phyloP scores from a whole-genome alignment of 2,113 vertebrate species.

The Saguinus imperator region DNA sequence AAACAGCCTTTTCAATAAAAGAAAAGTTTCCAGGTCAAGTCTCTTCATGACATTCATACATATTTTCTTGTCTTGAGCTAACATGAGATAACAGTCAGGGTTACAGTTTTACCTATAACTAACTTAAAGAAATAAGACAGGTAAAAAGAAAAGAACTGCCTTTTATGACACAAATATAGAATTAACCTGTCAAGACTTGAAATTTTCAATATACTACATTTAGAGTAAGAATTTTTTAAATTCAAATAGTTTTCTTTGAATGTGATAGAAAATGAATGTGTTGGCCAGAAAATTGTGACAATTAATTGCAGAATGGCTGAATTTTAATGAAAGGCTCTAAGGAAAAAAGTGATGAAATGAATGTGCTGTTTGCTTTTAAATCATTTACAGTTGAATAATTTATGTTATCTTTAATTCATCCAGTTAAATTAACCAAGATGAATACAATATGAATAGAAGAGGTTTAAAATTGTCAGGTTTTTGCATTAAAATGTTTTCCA shows the following conservation, averaged over 20 bases:
- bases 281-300: conserved; percentile 72
- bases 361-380: conserved; percentile 68
- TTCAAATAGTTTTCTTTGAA: conserved; percentile 63
- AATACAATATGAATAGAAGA: conserved; percentile 61
- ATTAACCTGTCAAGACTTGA: conserved; percentile 71
- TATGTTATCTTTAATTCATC: conserved; percentile 72
- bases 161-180: conserved; percentile 60
- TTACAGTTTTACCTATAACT: conserved; percentile 75
- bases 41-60: conserved; percentile 38
- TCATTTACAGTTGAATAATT: conserved; percentile 76
- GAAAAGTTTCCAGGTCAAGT: conserved; percentile 69
- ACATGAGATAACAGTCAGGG: conserved; percentile 51
- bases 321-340: conserved; percentile 63
- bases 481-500: conserved; percentile 68
- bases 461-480: conserved; percentile 60
- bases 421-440: conserved; percentile 66
- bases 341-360: conserved; percentile 65
- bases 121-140: conserved; percentile 69
- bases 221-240: conserved; percentile 58
- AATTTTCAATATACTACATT: conserved; percentile 69
- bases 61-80: conserved; percentile 61
- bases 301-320: conserved; percentile 63
- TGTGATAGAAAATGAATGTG: conserved; percentile 60
- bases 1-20: conserved; percentile 64
- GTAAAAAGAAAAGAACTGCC: conserved; percentile 61